Percentiles rank a stretch among this genome's conserved stretches.
These are phyloP conservation scores for Deroplatys truncata DNA, from an alignment of 2,888 invertebrate species.

Conservation along the genomic window DNA sequence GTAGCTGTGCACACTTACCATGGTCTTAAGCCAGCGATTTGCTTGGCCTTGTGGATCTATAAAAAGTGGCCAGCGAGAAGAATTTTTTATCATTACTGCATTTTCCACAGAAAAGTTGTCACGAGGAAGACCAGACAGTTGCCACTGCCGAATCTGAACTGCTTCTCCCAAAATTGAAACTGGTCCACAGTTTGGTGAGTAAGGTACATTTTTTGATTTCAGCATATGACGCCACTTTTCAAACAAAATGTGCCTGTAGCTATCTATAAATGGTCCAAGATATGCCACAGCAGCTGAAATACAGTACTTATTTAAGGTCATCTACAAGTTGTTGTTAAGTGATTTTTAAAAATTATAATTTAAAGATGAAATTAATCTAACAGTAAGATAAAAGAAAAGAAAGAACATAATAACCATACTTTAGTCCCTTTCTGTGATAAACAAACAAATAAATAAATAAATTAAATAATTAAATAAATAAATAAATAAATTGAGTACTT, in stretches of 20 bases:
- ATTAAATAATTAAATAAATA: too few species aligned
- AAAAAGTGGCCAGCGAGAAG: conserved; percentile 83
- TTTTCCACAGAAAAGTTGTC: conserved; percentile 85
- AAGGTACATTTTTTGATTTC: conserved; percentile 55
- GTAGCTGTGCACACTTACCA: conserved; percentile 47
- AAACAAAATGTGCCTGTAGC: conserved; percentile 56
- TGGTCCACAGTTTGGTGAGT: conserved; percentile 63
- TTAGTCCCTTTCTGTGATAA: neutral
- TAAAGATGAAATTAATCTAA: neutral
- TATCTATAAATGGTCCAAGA: conserved; percentile 71
- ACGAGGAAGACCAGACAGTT: conserved; percentile 78
- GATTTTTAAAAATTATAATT: neutral
- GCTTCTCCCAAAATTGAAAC: conserved; percentile 68
- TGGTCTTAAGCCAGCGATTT: conserved; percentile 85
- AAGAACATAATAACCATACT: neutral
- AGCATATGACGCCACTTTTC: conserved; percentile 54
- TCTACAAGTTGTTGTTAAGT: neutral
- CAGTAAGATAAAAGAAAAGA: neutral
- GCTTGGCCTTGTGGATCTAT: conserved; percentile 93
- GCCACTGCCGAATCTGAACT: conserved; percentile 74
- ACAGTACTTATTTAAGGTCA: neutral
- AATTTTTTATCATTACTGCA: conserved; percentile 77
- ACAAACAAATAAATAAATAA: too few species aligned
- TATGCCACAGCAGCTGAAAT: conserved; percentile 69
- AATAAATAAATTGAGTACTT: too few species aligned